These are phyloP conservation scores for Anolis carolinensis DNA, from an alignment of 2,113 vertebrate genomes.

Conservation along the genomic window DNA sequence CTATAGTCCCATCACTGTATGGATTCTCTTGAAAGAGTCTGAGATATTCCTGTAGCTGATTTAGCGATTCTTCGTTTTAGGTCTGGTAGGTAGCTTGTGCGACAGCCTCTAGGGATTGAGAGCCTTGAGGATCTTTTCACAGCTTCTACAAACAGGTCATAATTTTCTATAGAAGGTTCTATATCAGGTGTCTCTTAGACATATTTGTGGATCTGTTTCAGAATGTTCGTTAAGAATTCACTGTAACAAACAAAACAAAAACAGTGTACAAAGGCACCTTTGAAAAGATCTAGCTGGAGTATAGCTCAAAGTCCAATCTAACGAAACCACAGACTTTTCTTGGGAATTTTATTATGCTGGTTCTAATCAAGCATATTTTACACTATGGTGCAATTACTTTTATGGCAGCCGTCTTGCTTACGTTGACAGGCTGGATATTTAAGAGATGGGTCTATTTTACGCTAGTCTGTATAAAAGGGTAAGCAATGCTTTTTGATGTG, in stretches of 20 bases:
- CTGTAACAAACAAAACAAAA: background rate
- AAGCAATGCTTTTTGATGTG: slow-evolving; percentile 11
- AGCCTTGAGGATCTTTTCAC: too few species aligned
- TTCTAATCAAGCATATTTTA: background rate
- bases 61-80: too few species aligned
- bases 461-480: background rate
- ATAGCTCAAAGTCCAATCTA: background rate
- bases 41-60: too few species aligned
- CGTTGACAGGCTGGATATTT: background rate
- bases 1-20: too few species aligned
- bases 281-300: background rate
- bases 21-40: too few species aligned
- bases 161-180: too few species aligned
- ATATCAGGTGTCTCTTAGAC: background rate
- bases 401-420: background rate
- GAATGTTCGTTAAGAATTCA: background rate
- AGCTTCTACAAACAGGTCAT: too few species aligned
- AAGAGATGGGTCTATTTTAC: background rate
- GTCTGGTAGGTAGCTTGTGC: too few species aligned
- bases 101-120: too few species aligned
- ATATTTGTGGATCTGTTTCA: background rate
- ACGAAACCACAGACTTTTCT: background rate
- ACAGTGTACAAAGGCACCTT: background rate
- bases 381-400: background rate
- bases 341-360: background rate